phyloP scores from a whole-genome alignment of 2,113 vertebrate species.

The Plectropomus leopardus region DNA sequence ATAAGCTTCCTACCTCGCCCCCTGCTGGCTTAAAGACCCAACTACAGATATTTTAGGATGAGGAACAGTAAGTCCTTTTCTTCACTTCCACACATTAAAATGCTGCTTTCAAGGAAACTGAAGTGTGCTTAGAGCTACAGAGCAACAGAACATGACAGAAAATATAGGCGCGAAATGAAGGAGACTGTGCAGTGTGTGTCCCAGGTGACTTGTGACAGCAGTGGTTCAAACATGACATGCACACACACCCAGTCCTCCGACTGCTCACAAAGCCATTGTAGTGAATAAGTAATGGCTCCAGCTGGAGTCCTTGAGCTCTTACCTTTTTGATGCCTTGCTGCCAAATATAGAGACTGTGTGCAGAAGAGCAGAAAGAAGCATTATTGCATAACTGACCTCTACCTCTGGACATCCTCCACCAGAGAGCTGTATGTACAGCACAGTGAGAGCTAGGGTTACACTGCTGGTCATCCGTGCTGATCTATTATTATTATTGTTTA shows the following conservation, averaged over 20 bases:
- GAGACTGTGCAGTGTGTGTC: slow-evolving; percentile 1
- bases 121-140: too few species aligned
- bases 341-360: slow-evolving; percentile 47
- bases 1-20: neutral
- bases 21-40: slow-evolving; percentile 13
- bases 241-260: slow-evolving; percentile 13
- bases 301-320: slow-evolving; percentile 49
- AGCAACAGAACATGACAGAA: too few species aligned
- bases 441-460: neutral
- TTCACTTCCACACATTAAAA: neutral
- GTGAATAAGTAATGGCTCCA: slow-evolving; percentile 73
- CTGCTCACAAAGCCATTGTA: slow-evolving; percentile 39
- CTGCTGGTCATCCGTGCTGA: neutral
- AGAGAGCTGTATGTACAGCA: slow-evolving; percentile 1
- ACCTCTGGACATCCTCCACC: slow-evolving; percentile 34
- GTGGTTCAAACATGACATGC: neutral
- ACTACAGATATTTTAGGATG: neutral
- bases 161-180: too few species aligned
- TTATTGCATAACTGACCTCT: slow-evolving; percentile 57
- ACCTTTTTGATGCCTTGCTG: slow-evolving; percentile 51
- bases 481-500: too few species aligned
- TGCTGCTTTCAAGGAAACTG: too few species aligned
- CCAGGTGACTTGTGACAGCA: slow-evolving; percentile 26
- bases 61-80: neutral
- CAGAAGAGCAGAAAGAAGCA: slow-evolving; percentile 31